Conservation (phyloP, 92 coral and sea anemone genomes). For the Heteractis magnifica region DNA sequence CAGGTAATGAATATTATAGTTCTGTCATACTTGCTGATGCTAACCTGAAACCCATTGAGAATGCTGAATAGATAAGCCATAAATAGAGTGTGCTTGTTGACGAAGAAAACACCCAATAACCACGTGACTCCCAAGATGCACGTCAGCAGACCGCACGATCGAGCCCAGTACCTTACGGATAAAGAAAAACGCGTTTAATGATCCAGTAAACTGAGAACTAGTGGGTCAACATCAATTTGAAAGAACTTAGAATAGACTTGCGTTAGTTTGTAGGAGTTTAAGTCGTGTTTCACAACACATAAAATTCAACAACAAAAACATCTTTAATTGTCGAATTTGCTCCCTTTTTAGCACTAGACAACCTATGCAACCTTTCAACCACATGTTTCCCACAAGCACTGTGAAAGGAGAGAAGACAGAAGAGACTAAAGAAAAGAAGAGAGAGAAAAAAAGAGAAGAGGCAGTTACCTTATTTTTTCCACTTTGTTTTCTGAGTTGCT, state of each 20-base stretch:
- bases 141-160: slow-evolving; percentile 72
- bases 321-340: too few species aligned
- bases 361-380: too few species aligned
- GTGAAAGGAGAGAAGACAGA: background rate
- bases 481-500: slow-evolving; percentile 43
- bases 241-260: too few species aligned
- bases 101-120: slow-evolving; percentile 82
- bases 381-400: too few species aligned
- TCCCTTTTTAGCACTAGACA: too few species aligned
- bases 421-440: background rate
- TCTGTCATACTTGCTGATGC: background rate
- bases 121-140: slow-evolving; percentile 83
- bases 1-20: background rate
- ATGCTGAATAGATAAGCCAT: slow-evolving; percentile 82
- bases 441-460: background rate
- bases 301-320: too few species aligned
- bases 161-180: slow-evolving; percentile 75
- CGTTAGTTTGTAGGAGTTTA: too few species aligned
- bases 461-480: slow-evolving; percentile 58
- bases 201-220: too few species aligned
- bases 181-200: too few species aligned
- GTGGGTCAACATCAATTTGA: too few species aligned
- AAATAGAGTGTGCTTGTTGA: slow-evolving; percentile 66
- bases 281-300: too few species aligned
- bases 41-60: slow-evolving; percentile 73